Percentiles rank a stretch among this genome's conserved stretches.
Evolutionary conservation across 2,113 vertebrate species (phyloP).

Genomic region (Fulica atra): DNA sequence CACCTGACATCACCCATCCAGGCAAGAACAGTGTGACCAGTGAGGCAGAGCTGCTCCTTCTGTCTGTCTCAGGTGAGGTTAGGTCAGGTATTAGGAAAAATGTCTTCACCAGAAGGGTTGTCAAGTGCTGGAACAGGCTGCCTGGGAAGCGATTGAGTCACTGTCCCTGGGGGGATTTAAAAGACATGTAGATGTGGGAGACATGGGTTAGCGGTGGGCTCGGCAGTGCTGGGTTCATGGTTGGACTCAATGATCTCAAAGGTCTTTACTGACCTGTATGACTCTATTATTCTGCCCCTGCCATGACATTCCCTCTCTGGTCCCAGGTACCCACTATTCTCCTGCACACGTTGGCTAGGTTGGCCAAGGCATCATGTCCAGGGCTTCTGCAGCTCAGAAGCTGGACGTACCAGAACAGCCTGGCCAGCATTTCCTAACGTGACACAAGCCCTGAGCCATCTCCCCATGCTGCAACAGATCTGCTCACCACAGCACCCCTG

Average conservation of each 20-base stretch:
- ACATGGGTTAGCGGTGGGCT: neutral
- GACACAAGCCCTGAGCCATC: neutral
- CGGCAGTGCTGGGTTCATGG: neutral
- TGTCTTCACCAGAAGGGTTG: neutral
- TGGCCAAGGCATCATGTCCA: neutral
- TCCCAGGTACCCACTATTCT: neutral
- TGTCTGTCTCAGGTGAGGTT: neutral
- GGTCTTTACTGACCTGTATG: neutral
- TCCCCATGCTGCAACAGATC: neutral
- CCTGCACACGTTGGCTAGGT: neutral
- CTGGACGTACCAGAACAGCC: neutral
- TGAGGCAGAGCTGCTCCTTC: neutral
- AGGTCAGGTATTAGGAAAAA: neutral
- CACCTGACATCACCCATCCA: neutral
- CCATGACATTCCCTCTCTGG: neutral
- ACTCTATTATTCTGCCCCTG: neutral
- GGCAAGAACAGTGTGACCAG: accelerated
- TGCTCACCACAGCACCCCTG: neutral
- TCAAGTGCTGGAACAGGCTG: neutral
- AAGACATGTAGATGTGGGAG: neutral
- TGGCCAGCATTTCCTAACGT: neutral
- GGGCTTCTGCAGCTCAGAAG: neutral
- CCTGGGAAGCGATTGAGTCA: neutral
- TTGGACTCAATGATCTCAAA: neutral
- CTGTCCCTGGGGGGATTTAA: neutral